These are phyloP conservation scores for Brachylomia viminalis DNA, from an alignment of 2,888 invertebrate genomes.

Conservation along the genomic window DNA sequence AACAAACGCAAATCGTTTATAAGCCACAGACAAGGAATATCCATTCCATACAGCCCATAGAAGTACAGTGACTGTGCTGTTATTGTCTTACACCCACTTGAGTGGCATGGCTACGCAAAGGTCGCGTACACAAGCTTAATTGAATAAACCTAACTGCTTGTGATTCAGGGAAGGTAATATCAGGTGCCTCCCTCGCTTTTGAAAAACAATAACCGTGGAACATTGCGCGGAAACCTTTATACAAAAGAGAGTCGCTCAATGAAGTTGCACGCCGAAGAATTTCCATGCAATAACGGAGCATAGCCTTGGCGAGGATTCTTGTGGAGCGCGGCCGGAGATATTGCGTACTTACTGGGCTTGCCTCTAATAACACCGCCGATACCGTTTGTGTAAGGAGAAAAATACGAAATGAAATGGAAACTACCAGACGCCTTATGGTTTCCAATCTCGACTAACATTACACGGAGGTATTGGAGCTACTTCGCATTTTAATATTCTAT, in stretches of 20 bases:
- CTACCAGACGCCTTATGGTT: constrained; percentile 83
- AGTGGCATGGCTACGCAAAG: constrained; percentile 70
- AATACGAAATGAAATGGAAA: constrained; percentile 88
- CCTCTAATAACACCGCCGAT: constrained; percentile 88
- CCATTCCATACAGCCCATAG: constrained; percentile 47
- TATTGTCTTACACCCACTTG: constrained; percentile 65
- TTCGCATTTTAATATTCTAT: constrained; percentile 76
- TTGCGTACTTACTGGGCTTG: constrained; percentile 89
- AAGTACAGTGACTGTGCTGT: constrained; percentile 50
- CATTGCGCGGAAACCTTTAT: constrained; percentile 87
- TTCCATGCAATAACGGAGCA: constrained; percentile 89
- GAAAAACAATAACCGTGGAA: constrained; percentile 89
- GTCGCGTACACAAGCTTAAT: constrained; percentile 77
- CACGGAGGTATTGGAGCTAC: constrained; percentile 69
- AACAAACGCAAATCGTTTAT: constrained; percentile 30
- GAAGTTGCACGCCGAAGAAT: constrained; percentile 89
- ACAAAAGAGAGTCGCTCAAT: constrained; percentile 87
- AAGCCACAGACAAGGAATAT: constrained; percentile 23
- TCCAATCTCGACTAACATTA: constrained; percentile 82
- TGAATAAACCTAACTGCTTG: constrained; percentile 85
- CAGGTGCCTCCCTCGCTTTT: constrained; percentile 84
- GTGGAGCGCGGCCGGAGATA: constrained; percentile 84
- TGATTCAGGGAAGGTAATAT: constrained; percentile 85
- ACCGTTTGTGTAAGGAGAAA: constrained; percentile 86
- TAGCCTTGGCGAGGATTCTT: constrained; percentile 82